Evolutionary conservation across 2,113 vertebrate genomes (phyloP), one percentile per base, ranked within the genome.

Genomic region (Pseudopodoces humilis): DNA sequence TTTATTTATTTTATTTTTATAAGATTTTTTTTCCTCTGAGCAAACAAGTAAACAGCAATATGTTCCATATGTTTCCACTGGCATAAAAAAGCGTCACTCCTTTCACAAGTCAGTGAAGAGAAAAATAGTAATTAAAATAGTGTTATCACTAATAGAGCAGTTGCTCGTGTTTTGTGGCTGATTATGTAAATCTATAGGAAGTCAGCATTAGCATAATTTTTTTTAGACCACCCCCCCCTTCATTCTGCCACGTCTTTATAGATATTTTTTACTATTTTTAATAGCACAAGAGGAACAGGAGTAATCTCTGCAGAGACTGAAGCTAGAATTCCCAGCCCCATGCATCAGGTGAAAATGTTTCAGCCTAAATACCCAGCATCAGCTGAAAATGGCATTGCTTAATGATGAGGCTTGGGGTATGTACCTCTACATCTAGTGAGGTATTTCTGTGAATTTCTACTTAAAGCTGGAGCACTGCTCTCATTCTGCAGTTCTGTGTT

Each of bases 51-150:
- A 92, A 84, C 28, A 84, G 39, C 17, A 72, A 62, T 67, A 74
- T 59, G 23, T 58, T 83, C 44, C 62, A 13, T 83, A 55, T 86
- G 31, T 92, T 95, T 79, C 68, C 67, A 39, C 37, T 70, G 83
- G 69, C 75, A 82, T 78, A 81, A 91, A 89, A 91, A 94, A 84
- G 31, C 63, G 74, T 80, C 59, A 65, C 46, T 55, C 63, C 23
- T 83, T 92, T 93, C 85, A 70, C 71, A 93, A 90, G 83, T 90
- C 75, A 46, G 31, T 62, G 88, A 93, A 82, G 87, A 89, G 74
- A 93, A 91, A 96, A 95, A 82, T 44, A 78, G 76, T 84, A 91
- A 95, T 95, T 96, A 95, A 94, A 95, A 64, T 86, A 68, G 90
- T 49, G 84, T 95, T 96, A 91, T 90, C 82, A 25, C 84, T 93